Base-by-base conservation (phyloP, 2,113 vertebrate genomes). In the Hemiscyllium ocellatum region DNA sequence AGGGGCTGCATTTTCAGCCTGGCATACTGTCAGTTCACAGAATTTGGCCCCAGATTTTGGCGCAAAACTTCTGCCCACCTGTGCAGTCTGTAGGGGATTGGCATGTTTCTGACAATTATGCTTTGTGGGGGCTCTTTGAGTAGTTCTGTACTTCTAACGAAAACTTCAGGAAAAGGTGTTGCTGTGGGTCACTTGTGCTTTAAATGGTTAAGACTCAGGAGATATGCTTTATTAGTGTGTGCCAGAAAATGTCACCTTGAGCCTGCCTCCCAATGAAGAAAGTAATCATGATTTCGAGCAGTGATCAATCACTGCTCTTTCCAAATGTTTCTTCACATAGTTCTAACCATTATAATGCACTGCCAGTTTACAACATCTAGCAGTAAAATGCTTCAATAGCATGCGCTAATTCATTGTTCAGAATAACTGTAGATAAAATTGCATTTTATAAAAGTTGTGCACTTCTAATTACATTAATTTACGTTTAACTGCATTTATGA, bases 161-260 rank as follows among this genome's bases (percentile, higher is more conserved):
- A 95, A 76, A 52, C 10, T 52, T 95, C 94, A 50, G 68, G 6
- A 13, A 95, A 95, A 52, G 68, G 42, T 47, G 47, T 68, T 69
- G 65, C 69, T 50, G 68, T 47, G 37, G 29, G 33, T 95, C 47
- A 72, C 94, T 95, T 4, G 42, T 69, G 47, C 94, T 76, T 95
- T 76, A 76, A 95, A 70, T 12, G 10, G 52, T 72, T 72, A 26
- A 95, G 68, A 15, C 47, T 8, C 22, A 33, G 47, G 47, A 72
- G 47, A 72, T 95, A 66, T 76, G 47, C 19, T 33, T 26, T 72
- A 37, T 42, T 50, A 50, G 68, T 72, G 69, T 72, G 68, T 52
- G 47, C 69, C 94, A 95, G 24, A 52, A 72, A 95, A 95, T 76
- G 94, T 95, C 94, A 95, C 69, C 94, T 95, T 95, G 94, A 95